These are phyloP conservation scores for Acanthurus leucopareius DNA, from an alignment of 2,797 vertebrate genomes.

Conservation along the genomic window DNA sequence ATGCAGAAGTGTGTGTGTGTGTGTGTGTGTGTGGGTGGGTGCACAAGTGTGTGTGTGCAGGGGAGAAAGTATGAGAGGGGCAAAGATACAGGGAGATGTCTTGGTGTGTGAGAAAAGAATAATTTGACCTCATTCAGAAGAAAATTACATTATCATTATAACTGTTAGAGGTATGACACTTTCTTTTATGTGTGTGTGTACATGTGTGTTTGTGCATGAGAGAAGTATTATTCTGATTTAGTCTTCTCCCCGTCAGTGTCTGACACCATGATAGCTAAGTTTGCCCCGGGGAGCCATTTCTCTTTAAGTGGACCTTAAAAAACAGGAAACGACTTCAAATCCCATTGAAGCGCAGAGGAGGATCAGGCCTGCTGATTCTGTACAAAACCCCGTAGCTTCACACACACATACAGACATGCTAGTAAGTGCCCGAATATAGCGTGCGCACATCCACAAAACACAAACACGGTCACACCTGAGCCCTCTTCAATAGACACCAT, in stretches of 20 bases:
- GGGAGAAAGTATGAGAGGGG: constrained; percentile 35
- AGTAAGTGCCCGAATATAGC: constrained; percentile 37
- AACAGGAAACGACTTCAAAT: constrained; percentile 84
- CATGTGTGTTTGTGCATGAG: constrained; percentile 32
- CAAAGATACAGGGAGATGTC: constrained; percentile 10
- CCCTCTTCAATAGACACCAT: constrained; percentile 75
- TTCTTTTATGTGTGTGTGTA: constrained; percentile 16
- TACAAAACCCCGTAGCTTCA: constrained; percentile 70
- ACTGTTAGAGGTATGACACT: background rate
- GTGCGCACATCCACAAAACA: constrained; percentile 56
- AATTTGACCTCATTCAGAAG: background rate
- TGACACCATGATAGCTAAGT: constrained; percentile 76
- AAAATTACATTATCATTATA: constrained; percentile 10
- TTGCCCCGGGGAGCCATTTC: constrained; percentile 75
- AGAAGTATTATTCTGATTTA: constrained; percentile 74
- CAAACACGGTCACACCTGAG: constrained; percentile 80
- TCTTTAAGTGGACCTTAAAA: constrained; percentile 78
- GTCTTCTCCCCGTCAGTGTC: constrained; percentile 65
- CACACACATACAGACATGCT: constrained; percentile 23
- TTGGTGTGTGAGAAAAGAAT: background rate
- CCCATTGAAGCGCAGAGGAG: constrained; percentile 68
- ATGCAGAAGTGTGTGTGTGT: constrained; percentile 61
- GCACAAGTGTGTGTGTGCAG: constrained; percentile 24
- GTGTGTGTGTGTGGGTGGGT: constrained; percentile 39
- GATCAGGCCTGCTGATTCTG: constrained; percentile 78